Percentiles rank a stretch among this genome's conserved stretches.
Conservation (phyloP, 1,140 invertebrate species). For the Dufourea novaeangliae region DNA sequence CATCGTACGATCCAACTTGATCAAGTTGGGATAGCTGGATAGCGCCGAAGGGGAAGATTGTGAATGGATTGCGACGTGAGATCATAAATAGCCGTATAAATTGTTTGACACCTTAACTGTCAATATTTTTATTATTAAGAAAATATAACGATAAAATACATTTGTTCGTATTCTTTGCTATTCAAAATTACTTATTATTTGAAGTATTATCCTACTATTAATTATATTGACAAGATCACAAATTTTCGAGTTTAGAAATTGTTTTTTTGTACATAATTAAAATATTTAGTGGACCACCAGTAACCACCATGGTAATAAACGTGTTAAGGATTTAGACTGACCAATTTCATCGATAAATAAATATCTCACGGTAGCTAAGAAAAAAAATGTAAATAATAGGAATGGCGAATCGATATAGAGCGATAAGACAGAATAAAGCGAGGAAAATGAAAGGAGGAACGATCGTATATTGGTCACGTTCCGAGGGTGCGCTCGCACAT, state of each 20-base stretch:
- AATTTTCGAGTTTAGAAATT: no score
- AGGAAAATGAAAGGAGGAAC: slow-evolving; percentile 13
- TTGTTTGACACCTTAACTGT: no score
- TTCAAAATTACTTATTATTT: no score
- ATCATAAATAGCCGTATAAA: not conserved
- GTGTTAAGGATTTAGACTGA: no score
- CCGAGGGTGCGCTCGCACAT: slow-evolving; percentile 30
- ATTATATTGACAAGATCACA: no score
- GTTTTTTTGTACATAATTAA: no score
- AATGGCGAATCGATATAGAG: not conserved
- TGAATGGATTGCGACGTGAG: not conserved
- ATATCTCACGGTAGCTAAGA: no score
- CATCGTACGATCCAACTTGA: slow-evolving; percentile 39
- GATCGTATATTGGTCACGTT: slow-evolving; percentile 43
- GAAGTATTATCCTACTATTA: no score
- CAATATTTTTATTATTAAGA: not conserved
- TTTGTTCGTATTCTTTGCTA: no score
- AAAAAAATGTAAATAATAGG: not conserved
- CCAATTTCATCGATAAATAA: no score
- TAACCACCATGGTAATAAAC: no score
- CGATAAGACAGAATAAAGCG: not conserved
- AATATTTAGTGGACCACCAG: no score
- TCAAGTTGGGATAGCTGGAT: not conserved
- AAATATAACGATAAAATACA: not conserved
- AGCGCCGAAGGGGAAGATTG: not conserved